Conservation (phyloP, 2,888 invertebrate species). For the Baronia brevicornis region DNA sequence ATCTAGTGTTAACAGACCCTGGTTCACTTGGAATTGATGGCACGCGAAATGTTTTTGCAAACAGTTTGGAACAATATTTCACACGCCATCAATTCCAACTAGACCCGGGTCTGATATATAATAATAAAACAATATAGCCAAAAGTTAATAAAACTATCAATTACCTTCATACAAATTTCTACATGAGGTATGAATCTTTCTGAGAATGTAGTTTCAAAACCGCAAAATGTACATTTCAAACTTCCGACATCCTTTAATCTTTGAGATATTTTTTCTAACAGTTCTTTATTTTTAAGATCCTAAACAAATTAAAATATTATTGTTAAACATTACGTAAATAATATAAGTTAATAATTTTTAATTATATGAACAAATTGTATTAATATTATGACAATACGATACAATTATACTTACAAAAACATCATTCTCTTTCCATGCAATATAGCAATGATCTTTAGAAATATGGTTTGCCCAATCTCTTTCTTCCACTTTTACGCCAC, state of each 20-base stretch:
- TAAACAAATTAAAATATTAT: slow-evolving; percentile 18
- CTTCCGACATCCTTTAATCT: slow-evolving; percentile 23
- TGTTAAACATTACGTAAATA: no score
- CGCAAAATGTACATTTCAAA: slow-evolving; percentile 36
- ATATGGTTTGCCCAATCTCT: slow-evolving; percentile 37
- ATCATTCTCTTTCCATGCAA: slow-evolving; percentile 34
- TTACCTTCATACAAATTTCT: slow-evolving; percentile 25
- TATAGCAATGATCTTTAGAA: slow-evolving; percentile 29
- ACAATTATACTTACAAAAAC: slow-evolving; percentile 32
- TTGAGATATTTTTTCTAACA: slow-evolving; percentile 27
- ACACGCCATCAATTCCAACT: no score
- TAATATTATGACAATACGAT: neutral
- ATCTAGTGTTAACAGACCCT: no score
- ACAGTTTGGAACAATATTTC: no score
- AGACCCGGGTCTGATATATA: no score
- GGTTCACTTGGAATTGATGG: no score
- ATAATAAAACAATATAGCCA: neutral
- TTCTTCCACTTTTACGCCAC: slow-evolving; percentile 25
- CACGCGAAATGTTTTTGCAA: no score
- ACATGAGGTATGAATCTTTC: slow-evolving; percentile 31
- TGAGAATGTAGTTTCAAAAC: slow-evolving; percentile 22
- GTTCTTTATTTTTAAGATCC: slow-evolving; percentile 29
- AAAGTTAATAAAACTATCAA: slow-evolving; percentile 21
- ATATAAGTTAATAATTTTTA: no score
- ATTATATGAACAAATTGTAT: no score